Evolutionary conservation across 2,888 invertebrate species (phyloP).

Genomic region (Notodonta dromedarius): DNA sequence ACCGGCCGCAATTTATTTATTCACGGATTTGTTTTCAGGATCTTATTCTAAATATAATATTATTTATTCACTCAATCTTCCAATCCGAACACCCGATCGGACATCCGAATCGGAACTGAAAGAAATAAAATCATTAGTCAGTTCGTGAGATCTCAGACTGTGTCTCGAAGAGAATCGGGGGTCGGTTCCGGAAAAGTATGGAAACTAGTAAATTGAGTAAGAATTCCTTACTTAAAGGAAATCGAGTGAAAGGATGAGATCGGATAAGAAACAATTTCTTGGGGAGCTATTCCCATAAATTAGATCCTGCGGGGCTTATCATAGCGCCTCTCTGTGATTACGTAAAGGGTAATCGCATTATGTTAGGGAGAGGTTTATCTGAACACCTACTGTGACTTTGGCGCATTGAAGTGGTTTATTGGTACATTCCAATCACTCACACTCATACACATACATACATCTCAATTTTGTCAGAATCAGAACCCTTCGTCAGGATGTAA

Average conservation of each 20-base stretch:
- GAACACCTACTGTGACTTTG: too few relatives aligned
- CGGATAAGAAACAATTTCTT: slow-evolving; percentile 3
- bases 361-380: background rate
- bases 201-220: background rate
- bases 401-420: too few relatives aligned
- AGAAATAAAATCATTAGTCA: background rate
- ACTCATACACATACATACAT: too few relatives aligned
- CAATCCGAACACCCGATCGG: background rate
- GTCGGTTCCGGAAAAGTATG: background rate
- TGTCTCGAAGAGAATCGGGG: background rate
- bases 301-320: background rate
- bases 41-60: too few relatives aligned
- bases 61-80: too few relatives aligned
- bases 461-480: too few relatives aligned
- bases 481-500: too few relatives aligned
- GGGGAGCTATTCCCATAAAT: background rate
- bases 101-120: background rate
- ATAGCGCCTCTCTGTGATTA: slow-evolving; percentile 1
- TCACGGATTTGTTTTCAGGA: too few relatives aligned
- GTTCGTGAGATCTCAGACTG: background rate
- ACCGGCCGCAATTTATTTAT: background rate
- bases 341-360: background rate
- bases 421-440: too few relatives aligned
- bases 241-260: background rate
- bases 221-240: background rate